phyloP scores from a whole-genome alignment of 2,888 invertebrate species.

The Coenonympha arcania region DNA sequence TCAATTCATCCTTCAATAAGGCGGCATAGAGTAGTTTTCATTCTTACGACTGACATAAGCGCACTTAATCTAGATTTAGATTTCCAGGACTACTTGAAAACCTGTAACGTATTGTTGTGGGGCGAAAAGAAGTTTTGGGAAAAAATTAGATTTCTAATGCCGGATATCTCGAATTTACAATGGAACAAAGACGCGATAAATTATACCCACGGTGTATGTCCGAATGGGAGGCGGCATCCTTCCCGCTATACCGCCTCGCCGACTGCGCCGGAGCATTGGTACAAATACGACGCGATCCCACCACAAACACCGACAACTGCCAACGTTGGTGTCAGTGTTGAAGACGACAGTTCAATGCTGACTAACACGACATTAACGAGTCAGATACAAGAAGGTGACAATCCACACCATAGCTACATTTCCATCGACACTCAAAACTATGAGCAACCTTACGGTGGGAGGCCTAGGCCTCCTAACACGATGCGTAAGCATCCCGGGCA shows the following conservation, averaged over 20 bases:
- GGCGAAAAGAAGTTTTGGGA: conserved; percentile 93
- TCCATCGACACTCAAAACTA: conserved; percentile 76
- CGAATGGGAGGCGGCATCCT: conserved; percentile 74
- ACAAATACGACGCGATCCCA: conserved; percentile 78
- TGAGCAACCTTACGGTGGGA: conserved; percentile 65
- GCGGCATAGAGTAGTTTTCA: conserved; percentile 75
- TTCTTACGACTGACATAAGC: conserved; percentile 78
- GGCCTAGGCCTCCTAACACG: conserved; percentile 64
- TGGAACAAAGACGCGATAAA: conserved; percentile 75
- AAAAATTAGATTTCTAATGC: conserved; percentile 86
- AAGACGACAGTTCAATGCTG: conserved; percentile 76
- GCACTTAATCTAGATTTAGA: conserved; percentile 83
- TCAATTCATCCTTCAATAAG: conserved; percentile 78
- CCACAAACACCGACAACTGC: conserved; percentile 70
- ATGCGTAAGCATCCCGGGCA: conserved; percentile 63
- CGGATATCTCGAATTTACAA: conserved; percentile 79
- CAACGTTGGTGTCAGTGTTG: conserved; percentile 68
- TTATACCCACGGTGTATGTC: conserved; percentile 70
- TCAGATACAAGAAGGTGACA: conserved; percentile 78
- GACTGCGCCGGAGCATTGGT: conserved; percentile 81
- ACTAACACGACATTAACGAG: conserved; percentile 76
- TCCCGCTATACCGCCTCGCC: conserved; percentile 82
- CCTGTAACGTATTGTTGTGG: conserved; percentile 82
- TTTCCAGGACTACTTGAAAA: conserved; percentile 80
- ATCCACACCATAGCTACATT: conserved; percentile 79